These are phyloP conservation scores for Sinosuthora webbiana DNA, from an alignment of 2,113 vertebrate species.

Conservation along the genomic window DNA sequence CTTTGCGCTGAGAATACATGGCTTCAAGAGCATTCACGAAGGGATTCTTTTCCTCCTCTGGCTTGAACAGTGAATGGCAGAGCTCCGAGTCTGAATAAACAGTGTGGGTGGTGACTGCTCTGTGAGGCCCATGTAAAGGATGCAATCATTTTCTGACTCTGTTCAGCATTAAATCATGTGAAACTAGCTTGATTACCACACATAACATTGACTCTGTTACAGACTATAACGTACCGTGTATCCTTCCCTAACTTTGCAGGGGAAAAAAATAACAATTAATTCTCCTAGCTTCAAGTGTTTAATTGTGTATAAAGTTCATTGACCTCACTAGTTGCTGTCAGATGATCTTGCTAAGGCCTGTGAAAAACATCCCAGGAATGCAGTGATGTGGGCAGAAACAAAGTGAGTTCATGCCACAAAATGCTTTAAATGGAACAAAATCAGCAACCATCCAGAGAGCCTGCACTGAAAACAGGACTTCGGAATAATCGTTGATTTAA, in stretches of 20 bases:
- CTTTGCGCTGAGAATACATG: slow-evolving; percentile 70
- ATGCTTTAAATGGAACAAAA: slow-evolving; percentile 80
- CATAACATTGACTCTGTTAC: slow-evolving; percentile 50
- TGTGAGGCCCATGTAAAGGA: slow-evolving; percentile 81
- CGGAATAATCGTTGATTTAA: slow-evolving; percentile 50
- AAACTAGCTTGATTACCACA: slow-evolving; percentile 67
- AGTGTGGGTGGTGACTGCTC: slow-evolving; percentile 86
- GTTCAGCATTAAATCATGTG: slow-evolving; percentile 80
- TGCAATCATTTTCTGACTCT: slow-evolving; percentile 77
- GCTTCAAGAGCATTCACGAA: slow-evolving; percentile 74
- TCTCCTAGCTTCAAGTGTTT: slow-evolving; percentile 69
- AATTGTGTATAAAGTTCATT: slow-evolving; percentile 87
- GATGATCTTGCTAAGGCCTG: slow-evolving; percentile 91
- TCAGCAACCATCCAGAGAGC: slow-evolving; percentile 79
- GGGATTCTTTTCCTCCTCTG: slow-evolving; percentile 69
- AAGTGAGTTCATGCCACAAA: slow-evolving; percentile 83
- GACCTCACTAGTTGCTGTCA: slow-evolving; percentile 89
- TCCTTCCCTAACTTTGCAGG: slow-evolving; percentile 49
- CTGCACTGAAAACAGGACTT: slow-evolving; percentile 65
- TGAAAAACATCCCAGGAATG: slow-evolving; percentile 93
- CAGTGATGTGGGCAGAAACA: slow-evolving; percentile 92
- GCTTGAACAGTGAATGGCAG: slow-evolving; percentile 82
- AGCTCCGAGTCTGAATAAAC: slow-evolving; percentile 85
- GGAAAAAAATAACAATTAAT: slow-evolving; percentile 62
- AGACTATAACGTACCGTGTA: slow-evolving; percentile 40